Base-by-base conservation (phyloP, 2,888 invertebrate species). In the Pemphredon lugubris region DNA sequence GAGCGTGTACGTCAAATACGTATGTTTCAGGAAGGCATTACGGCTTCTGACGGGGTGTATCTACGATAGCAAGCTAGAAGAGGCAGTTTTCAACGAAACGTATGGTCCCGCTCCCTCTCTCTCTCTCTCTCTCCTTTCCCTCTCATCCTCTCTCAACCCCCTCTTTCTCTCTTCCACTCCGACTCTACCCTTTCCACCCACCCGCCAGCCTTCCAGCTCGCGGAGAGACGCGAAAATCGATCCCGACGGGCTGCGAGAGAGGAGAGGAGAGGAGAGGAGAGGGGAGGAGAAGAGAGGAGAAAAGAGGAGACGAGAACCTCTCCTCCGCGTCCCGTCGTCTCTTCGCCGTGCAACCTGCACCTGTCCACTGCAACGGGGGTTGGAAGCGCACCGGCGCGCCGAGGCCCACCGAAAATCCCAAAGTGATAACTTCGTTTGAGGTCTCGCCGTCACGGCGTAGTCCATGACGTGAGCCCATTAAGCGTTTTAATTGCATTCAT, bases 401-500 rank as follows among this genome's bases (percentile, higher is more conserved):
- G 26, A 26, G 26, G 57, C 64, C 68, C 58, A 18, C 67, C 67
- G 71, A 79, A 83, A 83, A 82, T 85, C 82, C 77, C 74, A 75
- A 76, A 83, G 82, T 77, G 78, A 77, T 81, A 84, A 84, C 83
- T 82, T 82, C 79, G 80, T 79, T 79, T 74, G 75, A 73, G 60
- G 71, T 72, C 70, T 42, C 64, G 68, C 55, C 65, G 74, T 77
- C 70, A 51, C 45, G 69, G 75, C 72, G 75, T 51, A 39, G 51
- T 69, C 81, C 77, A 72, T 75, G 83, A 79, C 83, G 77, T 74
- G 73, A 79, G 73, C 78, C 47, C 82, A 83, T 85, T 87, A 86
- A 78, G 75, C 79, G 81, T 84, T 87, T 88, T 88, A 88, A 88
- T 88, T 88, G 87, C 86, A 85, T 87, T 85, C 87, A 87, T 88